A percentile compares a stretch with the other conserved stretches of the same genome.
phyloP scores from a whole-genome alignment of 2,797 vertebrate genomes.

The Bradypodion pumilum region DNA sequence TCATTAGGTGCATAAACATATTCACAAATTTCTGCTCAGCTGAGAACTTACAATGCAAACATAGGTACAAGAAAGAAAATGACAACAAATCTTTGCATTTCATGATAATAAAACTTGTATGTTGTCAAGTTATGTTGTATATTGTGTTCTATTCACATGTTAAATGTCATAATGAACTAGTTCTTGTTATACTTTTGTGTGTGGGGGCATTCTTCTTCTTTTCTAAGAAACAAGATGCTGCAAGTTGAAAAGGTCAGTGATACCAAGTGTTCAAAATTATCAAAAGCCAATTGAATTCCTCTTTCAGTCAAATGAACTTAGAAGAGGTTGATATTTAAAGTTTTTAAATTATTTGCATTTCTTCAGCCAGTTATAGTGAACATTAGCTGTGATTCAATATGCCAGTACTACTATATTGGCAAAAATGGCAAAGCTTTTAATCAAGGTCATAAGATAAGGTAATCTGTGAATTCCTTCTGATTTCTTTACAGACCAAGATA shows the following conservation, averaged over 20 bases:
- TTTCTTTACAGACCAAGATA: neutral
- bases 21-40: neutral
- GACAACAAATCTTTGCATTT: slow-evolving; percentile 47
- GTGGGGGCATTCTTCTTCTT: slow-evolving; percentile 5
- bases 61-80: slow-evolving; percentile 5
- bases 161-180: slow-evolving; percentile 53
- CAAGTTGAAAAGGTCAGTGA: slow-evolving; percentile 65
- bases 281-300: slow-evolving; percentile 65
- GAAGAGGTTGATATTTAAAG: slow-evolving; percentile 59
- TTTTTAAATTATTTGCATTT: slow-evolving; percentile 22
- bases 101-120: slow-evolving; percentile 51
- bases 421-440: neutral
- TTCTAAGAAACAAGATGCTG: slow-evolving; percentile 53
- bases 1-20: neutral
- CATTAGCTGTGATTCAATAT: neutral
- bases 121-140: too few relatives aligned
- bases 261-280: slow-evolving; percentile 58
- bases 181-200: slow-evolving; percentile 44
- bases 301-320: slow-evolving; percentile 59
- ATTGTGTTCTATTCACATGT: slow-evolving; percentile 40
- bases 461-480: slow-evolving; percentile 10
- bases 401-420: slow-evolving; percentile 14
- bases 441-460: neutral
- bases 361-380: slow-evolving; percentile 32
- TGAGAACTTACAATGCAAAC: neutral